Evolutionary conservation across 2,797 vertebrate genomes (phyloP).

Genomic region (Ctenopoma kingsleyae): DNA sequence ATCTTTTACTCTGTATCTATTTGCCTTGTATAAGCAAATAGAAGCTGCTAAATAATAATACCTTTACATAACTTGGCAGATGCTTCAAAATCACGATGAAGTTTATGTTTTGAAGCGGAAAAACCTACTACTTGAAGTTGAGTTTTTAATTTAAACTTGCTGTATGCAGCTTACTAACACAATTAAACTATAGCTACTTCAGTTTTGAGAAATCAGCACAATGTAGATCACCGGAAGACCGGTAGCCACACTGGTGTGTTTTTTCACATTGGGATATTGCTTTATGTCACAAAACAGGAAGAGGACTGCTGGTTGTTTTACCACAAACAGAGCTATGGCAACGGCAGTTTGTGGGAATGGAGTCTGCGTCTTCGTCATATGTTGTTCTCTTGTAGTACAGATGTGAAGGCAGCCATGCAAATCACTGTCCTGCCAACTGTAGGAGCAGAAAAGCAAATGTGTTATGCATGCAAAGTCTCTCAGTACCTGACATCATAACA

Average conservation of each 20-base stretch:
- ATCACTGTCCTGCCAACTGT: neutral
- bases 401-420: neutral
- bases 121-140: neutral
- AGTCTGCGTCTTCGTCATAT: neutral
- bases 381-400: neutral
- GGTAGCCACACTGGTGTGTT: too few species aligned
- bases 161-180: neutral
- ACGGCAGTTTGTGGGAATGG: too few species aligned
- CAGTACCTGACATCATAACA: too few species aligned
- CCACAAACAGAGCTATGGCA: neutral
- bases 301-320: neutral
- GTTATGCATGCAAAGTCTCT: neutral
- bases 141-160: neutral
- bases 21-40: too few species aligned
- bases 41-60: too few species aligned
- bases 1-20: too few species aligned
- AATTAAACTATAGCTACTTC: neutral
- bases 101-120: too few species aligned
- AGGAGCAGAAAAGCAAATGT: too few species aligned
- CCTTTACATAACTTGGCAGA: too few species aligned
- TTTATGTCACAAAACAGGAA: conserved; percentile 5
- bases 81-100: too few species aligned
- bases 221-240: neutral
- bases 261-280: neutral
- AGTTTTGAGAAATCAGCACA: neutral